phyloP scores from a whole-genome alignment of 2,113 vertebrate genomes.

The Elgaria multicarinata region DNA sequence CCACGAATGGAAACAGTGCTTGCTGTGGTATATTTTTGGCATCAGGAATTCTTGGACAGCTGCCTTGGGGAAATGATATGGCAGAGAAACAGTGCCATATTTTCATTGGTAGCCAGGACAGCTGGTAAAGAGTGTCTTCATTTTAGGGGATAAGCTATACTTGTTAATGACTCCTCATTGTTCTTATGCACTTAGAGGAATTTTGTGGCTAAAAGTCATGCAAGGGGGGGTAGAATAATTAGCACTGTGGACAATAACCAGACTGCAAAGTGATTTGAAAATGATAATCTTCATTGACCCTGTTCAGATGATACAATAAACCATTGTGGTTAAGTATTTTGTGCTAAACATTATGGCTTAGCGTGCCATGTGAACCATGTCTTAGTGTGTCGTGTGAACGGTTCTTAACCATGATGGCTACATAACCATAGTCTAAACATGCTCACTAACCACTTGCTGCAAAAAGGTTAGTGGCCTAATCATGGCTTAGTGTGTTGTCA shows the following conservation, averaged over 20 bases:
- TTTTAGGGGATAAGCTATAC: not conserved
- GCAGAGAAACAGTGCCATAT: constrained; percentile 48
- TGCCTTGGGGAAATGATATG: constrained; percentile 57
- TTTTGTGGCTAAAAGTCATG: not conserved
- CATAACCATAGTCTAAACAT: no score
- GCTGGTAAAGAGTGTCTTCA: not conserved
- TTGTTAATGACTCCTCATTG: constrained; percentile 27
- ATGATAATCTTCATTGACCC: not conserved
- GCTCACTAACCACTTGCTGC: no score
- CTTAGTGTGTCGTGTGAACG: no score
- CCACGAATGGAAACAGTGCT: constrained; percentile 65
- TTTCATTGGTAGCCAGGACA: constrained; percentile 33
- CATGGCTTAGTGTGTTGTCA: no score
- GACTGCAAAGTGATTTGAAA: not conserved
- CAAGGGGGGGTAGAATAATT: not conserved
- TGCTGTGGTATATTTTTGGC: constrained; percentile 62
- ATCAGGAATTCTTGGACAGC: constrained; percentile 65
- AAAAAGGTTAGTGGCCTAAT: no score
- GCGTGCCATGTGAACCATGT: no score
- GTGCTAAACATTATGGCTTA: no score
- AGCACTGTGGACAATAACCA: not conserved
- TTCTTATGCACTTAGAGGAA: constrained; percentile 4
- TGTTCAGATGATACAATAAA: no score
- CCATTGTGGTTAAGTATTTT: no score
- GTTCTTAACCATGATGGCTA: no score